phyloP scores from a whole-genome alignment of 2,888 invertebrate genomes.

The Atherix ibis region DNA sequence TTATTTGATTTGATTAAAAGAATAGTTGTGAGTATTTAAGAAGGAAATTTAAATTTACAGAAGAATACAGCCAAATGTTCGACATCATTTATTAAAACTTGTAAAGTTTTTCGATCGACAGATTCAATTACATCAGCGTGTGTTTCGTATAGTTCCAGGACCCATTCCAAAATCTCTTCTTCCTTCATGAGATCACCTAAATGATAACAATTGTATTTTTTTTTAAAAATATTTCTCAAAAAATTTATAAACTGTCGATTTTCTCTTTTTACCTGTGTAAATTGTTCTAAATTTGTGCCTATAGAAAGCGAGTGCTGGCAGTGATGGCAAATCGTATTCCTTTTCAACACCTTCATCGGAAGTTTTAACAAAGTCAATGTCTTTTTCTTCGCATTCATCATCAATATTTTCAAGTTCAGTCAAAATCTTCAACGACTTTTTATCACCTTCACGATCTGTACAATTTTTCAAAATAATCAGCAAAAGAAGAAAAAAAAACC shows the following conservation, averaged over 20 bases:
- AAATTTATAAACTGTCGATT: neutral
- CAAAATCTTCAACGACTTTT: conserved; percentile 74
- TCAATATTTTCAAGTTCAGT: conserved; percentile 84
- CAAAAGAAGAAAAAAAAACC: too few species aligned
- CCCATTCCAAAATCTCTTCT: conserved; percentile 78
- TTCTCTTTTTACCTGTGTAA: conserved; percentile 42
- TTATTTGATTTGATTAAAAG: neutral
- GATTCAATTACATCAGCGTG: conserved; percentile 80
- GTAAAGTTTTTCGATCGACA: conserved; percentile 78
- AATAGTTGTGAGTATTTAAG: neutral
- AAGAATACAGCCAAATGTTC: conserved; percentile 87
- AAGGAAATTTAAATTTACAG: conserved; percentile 42
- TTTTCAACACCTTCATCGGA: conserved; percentile 76
- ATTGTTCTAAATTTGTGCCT: conserved; percentile 77
- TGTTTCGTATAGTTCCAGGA: conserved; percentile 68
- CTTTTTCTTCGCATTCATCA: conserved; percentile 81
- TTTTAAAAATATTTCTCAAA: neutral
- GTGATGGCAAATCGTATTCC: conserved; percentile 66
- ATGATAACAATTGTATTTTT: conserved; percentile 1
- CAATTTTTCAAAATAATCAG: too few species aligned
- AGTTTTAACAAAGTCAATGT: conserved; percentile 82
- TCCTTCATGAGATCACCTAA: conserved; percentile 74
- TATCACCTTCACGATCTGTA: conserved; percentile 78
- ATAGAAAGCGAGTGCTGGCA: conserved; percentile 76
- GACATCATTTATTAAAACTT: conserved; percentile 75